These are phyloP conservation scores for Alcis repandata DNA, from an alignment of 2,888 invertebrate species.

Conservation along the genomic window DNA sequence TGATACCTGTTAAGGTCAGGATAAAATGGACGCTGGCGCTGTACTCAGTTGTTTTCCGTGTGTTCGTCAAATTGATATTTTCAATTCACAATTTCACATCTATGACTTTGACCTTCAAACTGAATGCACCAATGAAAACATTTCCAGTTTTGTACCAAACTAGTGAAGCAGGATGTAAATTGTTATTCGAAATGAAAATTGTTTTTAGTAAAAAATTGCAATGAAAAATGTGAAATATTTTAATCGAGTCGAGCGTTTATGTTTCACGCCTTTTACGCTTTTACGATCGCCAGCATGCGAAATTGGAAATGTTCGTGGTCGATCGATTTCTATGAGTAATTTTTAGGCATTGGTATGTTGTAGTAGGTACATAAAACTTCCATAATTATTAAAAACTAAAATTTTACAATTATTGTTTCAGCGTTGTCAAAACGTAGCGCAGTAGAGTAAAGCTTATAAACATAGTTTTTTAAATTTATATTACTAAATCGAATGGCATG, in stretches of 20 bases:
- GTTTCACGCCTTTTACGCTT: conserved; percentile 24
- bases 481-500: no score
- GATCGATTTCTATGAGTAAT: conserved; percentile 5
- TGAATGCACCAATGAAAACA: conserved; percentile 12
- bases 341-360: background rate
- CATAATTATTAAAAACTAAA: no score
- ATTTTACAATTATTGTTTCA: no score
- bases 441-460: no score
- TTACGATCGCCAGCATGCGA: conserved; percentile 15
- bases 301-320: conserved; percentile 5
- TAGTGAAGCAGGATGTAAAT: conserved; percentile 20
- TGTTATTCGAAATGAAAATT: conserved; percentile 24
- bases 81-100: background rate
- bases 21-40: background rate
- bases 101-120: conserved; percentile 17
- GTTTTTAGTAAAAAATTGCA: conserved; percentile 13
- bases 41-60: background rate
- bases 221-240: conserved; percentile 24
- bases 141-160: conserved; percentile 9
- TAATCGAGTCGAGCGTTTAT: conserved; percentile 26
- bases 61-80: background rate
- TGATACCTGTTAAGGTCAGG: background rate
- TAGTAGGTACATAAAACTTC: no score
- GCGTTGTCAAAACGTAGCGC: no score
- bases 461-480: no score